Evolutionary conservation across 2,797 vertebrate species (phyloP), one percentile per base, ranked within the genome.

Genomic region (Antennarius maculatus): DNA sequence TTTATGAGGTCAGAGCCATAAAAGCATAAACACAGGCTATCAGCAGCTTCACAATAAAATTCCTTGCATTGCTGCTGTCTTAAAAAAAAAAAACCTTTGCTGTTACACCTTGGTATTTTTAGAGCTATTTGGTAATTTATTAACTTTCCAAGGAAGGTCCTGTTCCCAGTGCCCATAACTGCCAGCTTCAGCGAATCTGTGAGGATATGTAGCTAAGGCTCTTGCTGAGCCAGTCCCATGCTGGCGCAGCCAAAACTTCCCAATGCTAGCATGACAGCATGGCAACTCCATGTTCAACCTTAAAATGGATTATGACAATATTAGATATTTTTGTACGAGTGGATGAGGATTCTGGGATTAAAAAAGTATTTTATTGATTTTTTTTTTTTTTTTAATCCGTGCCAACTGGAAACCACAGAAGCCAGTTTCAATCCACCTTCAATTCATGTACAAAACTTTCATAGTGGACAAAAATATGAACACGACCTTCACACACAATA

Each of bases 1-100:
- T 64, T 74, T 48, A 66, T 56, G 29, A 15, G 28, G 54, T 81
- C 37, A 29, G 56, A 27, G 47, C 45, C 46, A 54, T 66, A 64
- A 74, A 62, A 50, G 37, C 54, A 53, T 43, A 76, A 42, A 60
- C 47, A 28, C 27, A 17, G 27, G 18, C 62, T 77, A 50, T 78
- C 54, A 67, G 63, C 58, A 69, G 53, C 29, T 31, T 52, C 9
- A 18, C 8, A 50, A 37, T 23, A 42, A 43, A 68, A 10, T 13
- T 31, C 43, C 18, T 39, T 0, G 12, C 54, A 51, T n/a, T 16
- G 7, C 28, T 53, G 37, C 18, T 34, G 34, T 41, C 27, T 57
- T 41, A n/a, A n/a, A n/a, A n/a, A n/a, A 41, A 1, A 37, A 57
- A 62, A 0, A 16, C 3, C 6, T 64, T 48, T 29, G n/a, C 4